A percentile compares a stretch with the other conserved stretches of the same genome.
phyloP scores from a whole-genome alignment of 2,113 vertebrate species.

The Chrysochloris asiatica region DNA sequence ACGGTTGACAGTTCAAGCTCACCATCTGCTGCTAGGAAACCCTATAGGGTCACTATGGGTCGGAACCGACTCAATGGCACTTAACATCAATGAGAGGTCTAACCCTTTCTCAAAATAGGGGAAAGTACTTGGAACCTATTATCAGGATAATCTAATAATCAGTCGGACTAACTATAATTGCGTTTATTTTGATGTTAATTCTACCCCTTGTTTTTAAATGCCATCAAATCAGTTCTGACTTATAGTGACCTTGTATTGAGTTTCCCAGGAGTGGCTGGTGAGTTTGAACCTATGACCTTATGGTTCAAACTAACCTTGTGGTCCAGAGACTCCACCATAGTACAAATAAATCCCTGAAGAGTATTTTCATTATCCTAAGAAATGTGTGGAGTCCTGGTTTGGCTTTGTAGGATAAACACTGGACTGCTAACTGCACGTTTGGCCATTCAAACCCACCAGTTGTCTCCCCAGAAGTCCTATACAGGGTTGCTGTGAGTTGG shows the following conservation, averaged over 20 bases:
- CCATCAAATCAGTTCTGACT: too few relatives aligned
- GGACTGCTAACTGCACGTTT: too few relatives aligned
- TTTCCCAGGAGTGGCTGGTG: not conserved
- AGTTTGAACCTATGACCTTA: not conserved
- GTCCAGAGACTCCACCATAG: not conserved
- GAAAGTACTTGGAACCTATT: not conserved
- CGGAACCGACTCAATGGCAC: too few relatives aligned
- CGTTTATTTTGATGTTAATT: constrained; percentile 13
- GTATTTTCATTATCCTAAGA: not conserved
- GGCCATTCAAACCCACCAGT: too few relatives aligned
- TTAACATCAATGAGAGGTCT: not conserved
- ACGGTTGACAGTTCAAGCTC: too few relatives aligned
- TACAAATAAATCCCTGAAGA: not conserved
- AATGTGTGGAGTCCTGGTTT: too few relatives aligned
- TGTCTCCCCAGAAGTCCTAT: too few relatives aligned
- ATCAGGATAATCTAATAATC: not conserved
- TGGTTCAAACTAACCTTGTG: not conserved
- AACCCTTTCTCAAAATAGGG: not conserved
- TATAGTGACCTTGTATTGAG: too few relatives aligned
- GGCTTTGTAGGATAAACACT: too few relatives aligned
- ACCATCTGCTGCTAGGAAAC: too few relatives aligned
- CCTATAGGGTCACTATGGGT: too few relatives aligned
- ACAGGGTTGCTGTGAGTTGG: too few relatives aligned
- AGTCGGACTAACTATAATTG: not conserved
- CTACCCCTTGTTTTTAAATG: not conserved